Percentiles rank a stretch among this genome's conserved stretches.
phyloP scores from a whole-genome alignment of 2,888 invertebrate species.

The Eumerus sabulonum region DNA sequence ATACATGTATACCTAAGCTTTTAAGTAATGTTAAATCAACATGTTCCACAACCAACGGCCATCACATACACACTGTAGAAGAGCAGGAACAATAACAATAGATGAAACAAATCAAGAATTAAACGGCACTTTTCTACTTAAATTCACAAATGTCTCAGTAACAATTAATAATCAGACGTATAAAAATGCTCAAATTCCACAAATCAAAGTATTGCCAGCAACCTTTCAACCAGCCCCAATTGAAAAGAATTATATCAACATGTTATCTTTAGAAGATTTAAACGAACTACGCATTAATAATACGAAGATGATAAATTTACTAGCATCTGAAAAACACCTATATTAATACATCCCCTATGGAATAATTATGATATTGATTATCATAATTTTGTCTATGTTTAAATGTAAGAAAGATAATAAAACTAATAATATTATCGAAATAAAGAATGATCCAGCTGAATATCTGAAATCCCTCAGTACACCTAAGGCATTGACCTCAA shows the following conservation, averaged over 20 bases:
- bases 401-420: constrained; percentile 1
- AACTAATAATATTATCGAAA: constrained; percentile 1
- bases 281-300: constrained; percentile 16
- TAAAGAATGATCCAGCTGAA: neutral
- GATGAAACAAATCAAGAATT: neutral
- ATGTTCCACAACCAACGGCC: neutral
- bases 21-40: neutral
- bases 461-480: neutral
- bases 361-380: neutral
- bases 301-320: constrained; percentile 5
- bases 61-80: neutral
- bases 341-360: neutral
- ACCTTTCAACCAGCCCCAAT: constrained; percentile 26
- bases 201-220: constrained; percentile 4
- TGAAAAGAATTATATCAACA: constrained; percentile 15
- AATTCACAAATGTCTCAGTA: constrained; percentile 1
- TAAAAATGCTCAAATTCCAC: constrained; percentile 7
- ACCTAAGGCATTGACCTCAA: neutral
- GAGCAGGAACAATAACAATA: neutral
- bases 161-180: neutral
- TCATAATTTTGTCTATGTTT: neutral
- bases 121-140: constrained; percentile 7
- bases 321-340: neutral
- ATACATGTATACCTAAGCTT: constrained; percentile 2
- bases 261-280: constrained; percentile 3